Base-by-base conservation (phyloP, 2,797 vertebrate genomes). In the Lagorchestes hirsutus region DNA sequence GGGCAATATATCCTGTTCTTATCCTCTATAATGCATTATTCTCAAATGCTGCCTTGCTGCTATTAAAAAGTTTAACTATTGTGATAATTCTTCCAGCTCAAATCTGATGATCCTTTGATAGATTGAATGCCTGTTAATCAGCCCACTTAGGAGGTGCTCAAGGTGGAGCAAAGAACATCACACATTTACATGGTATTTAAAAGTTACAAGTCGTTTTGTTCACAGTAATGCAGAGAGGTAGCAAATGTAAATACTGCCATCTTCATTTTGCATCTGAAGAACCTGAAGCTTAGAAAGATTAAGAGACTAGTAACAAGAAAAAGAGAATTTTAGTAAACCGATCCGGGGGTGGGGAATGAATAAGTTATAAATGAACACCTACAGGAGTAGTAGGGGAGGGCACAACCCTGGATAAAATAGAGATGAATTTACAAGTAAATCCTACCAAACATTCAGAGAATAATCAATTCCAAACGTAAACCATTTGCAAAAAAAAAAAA, bases 341-440 rank as follows among this genome's bases (percentile, higher is more conserved):
- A 11, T 82, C 52, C 52, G 1, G 18, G 74, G 18, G 18, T 18
- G 28, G 67, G 18, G 16, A 46, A 22, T 24, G 74, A 87, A 87
- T 1, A 87, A 87, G 40, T 87, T 46, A 87, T 27, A 46, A 82
- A 82, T 82, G n/a, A 46, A 46, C 74, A 50, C 22, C 8, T 24
- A 27, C 10, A 87, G 18, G n/a, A 46, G 22, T 24, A 27, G 74
- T 27, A 46, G 22, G 8, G 9, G 24, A 27, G 14, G 40, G 40
- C 8, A 24, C 22, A 87, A 27, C 22, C 74, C 74, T 87, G 40
- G 40, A 11, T 9, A 22, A 87, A 6, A 87, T 46, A 50, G 40
- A 87, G 74, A 87, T 87, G 40, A 87, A 46, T 87, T 87, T 87
- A 87, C 74, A 87, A 87, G 74, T 46, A 27, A 82, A 87, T 87